These are phyloP conservation scores for Coracias cyanogaster DNA, from an alignment of 2,797 vertebrate species.

Conservation along the genomic window DNA sequence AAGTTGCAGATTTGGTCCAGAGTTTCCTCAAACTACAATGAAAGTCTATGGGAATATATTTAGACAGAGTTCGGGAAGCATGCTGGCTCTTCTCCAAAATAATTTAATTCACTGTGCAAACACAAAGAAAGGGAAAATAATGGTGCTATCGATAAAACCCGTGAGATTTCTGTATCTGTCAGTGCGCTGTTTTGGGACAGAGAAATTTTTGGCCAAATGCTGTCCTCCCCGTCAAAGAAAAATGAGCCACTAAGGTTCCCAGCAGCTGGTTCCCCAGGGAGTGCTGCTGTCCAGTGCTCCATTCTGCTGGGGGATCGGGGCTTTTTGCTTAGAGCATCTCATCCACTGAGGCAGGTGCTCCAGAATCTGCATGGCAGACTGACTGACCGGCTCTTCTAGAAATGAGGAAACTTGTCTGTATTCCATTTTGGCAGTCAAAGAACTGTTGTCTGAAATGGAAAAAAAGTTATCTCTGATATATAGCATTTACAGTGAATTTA, in stretches of 20 bases:
- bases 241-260: not conserved
- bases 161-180: not conserved
- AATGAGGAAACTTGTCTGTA: not conserved
- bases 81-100: constrained; percentile 41
- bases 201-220: constrained; percentile 25
- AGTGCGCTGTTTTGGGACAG: not conserved
- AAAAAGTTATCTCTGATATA: not conserved
- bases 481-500: not conserved
- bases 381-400: not conserved
- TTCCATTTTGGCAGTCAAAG: not conserved
- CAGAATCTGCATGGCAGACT: not conserved
- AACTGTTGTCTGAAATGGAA: not conserved
- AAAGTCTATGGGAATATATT: constrained; percentile 35
- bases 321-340: not conserved
- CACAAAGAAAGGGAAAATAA: constrained; percentile 48
- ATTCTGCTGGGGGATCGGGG: fast-evolving
- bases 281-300: not conserved
- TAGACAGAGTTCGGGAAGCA: not conserved
- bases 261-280: not conserved
- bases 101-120: constrained; percentile 52
- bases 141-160: constrained; percentile 37
- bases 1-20: not conserved
- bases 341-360: not conserved
- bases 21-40: not conserved
- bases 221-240: not conserved